Evolutionary conservation across 2,888 invertebrate genomes (phyloP).

Genomic region (Clivina fossor): DNA sequence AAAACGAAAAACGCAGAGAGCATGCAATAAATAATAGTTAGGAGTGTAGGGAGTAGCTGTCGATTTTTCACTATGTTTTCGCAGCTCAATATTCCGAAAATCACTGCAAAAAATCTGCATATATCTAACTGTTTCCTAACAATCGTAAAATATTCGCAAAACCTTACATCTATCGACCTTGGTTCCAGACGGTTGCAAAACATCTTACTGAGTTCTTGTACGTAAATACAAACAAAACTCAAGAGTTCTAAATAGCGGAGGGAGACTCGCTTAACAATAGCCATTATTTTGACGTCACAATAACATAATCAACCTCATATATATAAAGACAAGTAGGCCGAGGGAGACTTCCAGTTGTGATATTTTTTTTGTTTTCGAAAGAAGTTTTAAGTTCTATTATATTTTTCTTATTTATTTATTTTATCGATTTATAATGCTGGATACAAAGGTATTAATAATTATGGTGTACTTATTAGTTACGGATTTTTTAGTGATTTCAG

Average conservation of each 20-base stretch:
- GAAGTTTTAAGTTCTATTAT: neutral
- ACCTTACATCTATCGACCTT: slow-evolving; percentile 22
- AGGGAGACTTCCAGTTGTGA: slow-evolving; percentile 42
- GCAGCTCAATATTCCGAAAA: no score
- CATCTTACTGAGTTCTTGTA: no score
- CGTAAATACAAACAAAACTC: no score
- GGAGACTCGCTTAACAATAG: slow-evolving; percentile 27
- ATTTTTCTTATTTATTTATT: neutral
- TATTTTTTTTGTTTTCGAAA: slow-evolving; percentile 37
- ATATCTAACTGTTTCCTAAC: slow-evolving; percentile 25
- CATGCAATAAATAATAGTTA: no score
- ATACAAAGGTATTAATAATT: slow-evolving; percentile 1
- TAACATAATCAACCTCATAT: slow-evolving; percentile 45
- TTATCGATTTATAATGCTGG: neutral
- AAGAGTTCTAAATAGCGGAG: slow-evolving; percentile 2
- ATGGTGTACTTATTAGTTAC: no score
- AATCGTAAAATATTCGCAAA: slow-evolving; percentile 22
- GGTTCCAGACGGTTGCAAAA: slow-evolving; percentile 31
- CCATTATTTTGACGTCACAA: slow-evolving; percentile 28
- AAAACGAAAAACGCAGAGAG: no score
- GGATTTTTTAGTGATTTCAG: no score
- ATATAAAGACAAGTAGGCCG: slow-evolving; percentile 47
- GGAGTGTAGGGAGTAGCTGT: no score
- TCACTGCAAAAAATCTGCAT: slow-evolving; percentile 9
- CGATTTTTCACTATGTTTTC: no score